phyloP scores from a whole-genome alignment of 2,888 invertebrate genomes.

The Nowickia ferox region DNA sequence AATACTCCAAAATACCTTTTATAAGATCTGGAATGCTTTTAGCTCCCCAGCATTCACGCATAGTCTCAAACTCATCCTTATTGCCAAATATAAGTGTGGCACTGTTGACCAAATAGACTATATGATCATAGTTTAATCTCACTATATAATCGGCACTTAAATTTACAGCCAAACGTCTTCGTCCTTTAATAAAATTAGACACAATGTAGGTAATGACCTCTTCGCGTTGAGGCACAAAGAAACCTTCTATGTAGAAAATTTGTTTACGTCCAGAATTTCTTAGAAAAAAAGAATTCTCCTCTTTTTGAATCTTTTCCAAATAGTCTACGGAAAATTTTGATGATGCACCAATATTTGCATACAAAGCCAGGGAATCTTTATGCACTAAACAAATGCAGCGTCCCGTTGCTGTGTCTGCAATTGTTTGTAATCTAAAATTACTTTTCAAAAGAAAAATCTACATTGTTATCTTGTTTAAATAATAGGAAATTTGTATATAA shows the following conservation, averaged over 20 bases:
- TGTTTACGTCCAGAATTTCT: conserved; percentile 80
- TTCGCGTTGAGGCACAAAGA: conserved; percentile 84
- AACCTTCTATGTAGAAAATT: conserved; percentile 85
- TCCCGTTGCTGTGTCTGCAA: conserved; percentile 83
- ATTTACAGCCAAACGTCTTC: conserved; percentile 84
- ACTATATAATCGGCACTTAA: conserved; percentile 85
- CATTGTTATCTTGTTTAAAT: conserved; percentile 4
- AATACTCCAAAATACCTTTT: conserved; percentile 71
- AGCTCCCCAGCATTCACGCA: conserved; percentile 80
- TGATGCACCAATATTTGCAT: conserved; percentile 85
- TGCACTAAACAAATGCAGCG: conserved; percentile 84
- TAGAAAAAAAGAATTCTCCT: conserved; percentile 73
- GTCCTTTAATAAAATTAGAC: conserved; percentile 81
- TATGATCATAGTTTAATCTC: conserved; percentile 80
- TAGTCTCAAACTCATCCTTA: conserved; percentile 84
- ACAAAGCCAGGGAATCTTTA: conserved; percentile 83
- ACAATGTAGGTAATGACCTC: conserved; percentile 83
- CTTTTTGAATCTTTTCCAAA: conserved; percentile 76
- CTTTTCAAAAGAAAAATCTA: conserved; percentile 22
- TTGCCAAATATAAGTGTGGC: conserved; percentile 85
- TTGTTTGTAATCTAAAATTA: conserved; percentile 77
- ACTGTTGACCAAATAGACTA: conserved; percentile 83
- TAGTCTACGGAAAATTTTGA: conserved; percentile 81
- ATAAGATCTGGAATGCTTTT: conserved; percentile 75
- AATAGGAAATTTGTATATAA: not conserved